Evolutionary conservation across 2,797 vertebrate genomes (phyloP), one percentile per base, ranked within the genome.

Genomic region (Pyrocephalus nanus): DNA sequence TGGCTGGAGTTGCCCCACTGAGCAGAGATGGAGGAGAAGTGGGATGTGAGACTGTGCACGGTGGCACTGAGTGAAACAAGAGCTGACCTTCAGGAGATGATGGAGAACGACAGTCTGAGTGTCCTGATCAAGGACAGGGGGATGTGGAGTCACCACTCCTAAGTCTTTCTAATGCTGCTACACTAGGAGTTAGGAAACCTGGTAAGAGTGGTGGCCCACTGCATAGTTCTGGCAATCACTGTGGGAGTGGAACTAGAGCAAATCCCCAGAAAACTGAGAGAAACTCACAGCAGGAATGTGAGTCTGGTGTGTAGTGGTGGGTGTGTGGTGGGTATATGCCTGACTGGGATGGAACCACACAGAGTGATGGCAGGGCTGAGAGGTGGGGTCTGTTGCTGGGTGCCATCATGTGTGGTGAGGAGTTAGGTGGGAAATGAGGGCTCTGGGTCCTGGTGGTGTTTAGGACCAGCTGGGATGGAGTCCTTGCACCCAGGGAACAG

Each of bases 111-210:
- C 29, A 57, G 43, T 42, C 32, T 57, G 73, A 26, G 14, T 72
- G 9, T 53, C n/a, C 38, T 45, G 23, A 13, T 32, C 26, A 50
- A 34, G 54, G 40, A 32, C 19, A 53, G 32, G 17, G 12, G 18
- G 5, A 54, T 0, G 3, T 29, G 26, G 32, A 65, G 21, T 69
- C 54, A 72, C 15, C 22, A 15, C 57, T 48, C 30, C 50, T 18
- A 64, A 54, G 8, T n/a, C 23, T 69, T 85, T 53, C 47, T 77
- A 15, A 60, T 10, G 1, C 55, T 70, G 61, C 64, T 70, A 21
- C 0, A 3, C 20, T 14, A 60, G 57, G 20, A 0, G 0, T 43
- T 30, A 47, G 34, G 47, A 22, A 70, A 45, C 16, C 9, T 77
- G 25, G 26, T 82, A 21, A 51, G 19, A 29, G 43, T 51, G 40